Evolutionary conservation across 2,113 vertebrate genomes (phyloP), one percentile per base, ranked within the genome.

Genomic region (Alexandromys fortis): DNA sequence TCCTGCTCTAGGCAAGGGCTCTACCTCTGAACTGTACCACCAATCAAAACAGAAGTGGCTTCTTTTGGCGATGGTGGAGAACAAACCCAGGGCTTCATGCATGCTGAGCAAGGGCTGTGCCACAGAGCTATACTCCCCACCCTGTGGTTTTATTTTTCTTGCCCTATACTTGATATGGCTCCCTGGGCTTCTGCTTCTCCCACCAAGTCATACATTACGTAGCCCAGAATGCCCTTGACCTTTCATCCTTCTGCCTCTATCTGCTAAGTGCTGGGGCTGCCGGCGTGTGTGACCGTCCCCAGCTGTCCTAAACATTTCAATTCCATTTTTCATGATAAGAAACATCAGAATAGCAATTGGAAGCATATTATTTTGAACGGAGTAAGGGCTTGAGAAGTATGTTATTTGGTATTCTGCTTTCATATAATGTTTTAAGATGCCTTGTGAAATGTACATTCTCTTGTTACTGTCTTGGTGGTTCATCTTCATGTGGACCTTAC

Each of bases 301-400:
- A 24, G 42, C 28, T 86, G 28, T 35, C 63, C 42, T 35, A 0
- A 26, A 6, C 83, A n/a, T 88, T 86, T 90, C 5, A 67, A 86
- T 13, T 52, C 55, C 26, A 7, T 63, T 90, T 89, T 79, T 72
- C 38, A 21, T n/a, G 58, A 86, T 81, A 28, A 30, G 47, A 49
- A 95, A 97, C 14, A 35, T 83, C 45, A 89, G 68, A 92, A 10
- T 90, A 49, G 83, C 73, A 96, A 38, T 92, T 85, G 19, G 83
- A 95, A 89, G 70, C 38, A 24, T 65, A 73, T 61, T 82, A 83
- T 68, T 94, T 92, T 92, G 70, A 92, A 76, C 49, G 3, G 33
- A 26, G 55, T 16, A 75, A 49, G 33, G n/a, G 24, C 22, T n/a
- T 49, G n/a, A 42, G 70, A 28, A 42, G 6, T 7, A 42, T 91